Percentiles rank a stretch among this genome's conserved stretches.
Evolutionary conservation across 2,113 vertebrate genomes (phyloP).

Genomic region (Heterochromis multidens): DNA sequence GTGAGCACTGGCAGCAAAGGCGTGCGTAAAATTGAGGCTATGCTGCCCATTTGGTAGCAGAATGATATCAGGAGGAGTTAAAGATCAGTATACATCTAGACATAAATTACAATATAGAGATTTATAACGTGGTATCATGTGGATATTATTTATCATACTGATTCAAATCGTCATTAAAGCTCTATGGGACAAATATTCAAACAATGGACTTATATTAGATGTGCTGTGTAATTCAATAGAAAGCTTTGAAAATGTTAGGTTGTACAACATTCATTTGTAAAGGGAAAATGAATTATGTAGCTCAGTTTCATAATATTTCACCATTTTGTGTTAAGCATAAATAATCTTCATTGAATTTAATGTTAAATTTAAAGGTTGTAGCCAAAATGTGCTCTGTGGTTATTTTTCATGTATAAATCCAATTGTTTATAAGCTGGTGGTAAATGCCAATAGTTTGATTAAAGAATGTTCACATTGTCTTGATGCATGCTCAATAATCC

Average conservation of each 20-base stretch:
- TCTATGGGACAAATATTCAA: too few species aligned
- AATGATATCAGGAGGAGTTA: background rate
- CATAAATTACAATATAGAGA: background rate
- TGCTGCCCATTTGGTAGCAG: background rate
- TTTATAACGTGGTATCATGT: background rate
- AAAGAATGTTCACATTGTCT: too few species aligned
- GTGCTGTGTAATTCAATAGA: background rate
- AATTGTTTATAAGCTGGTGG: accelerated
- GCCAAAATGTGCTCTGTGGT: background rate
- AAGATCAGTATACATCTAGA: background rate
- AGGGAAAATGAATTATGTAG: background rate
- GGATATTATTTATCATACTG: background rate
- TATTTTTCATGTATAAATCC: background rate
- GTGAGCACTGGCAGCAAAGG: background rate
- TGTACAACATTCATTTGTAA: background rate
- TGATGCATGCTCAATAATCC: too few species aligned
- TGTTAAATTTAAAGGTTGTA: too few species aligned
- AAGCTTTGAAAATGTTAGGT: background rate
- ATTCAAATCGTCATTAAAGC: too few species aligned
- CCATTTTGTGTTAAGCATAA: background rate
- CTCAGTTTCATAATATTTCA: background rate
- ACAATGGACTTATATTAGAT: background rate
- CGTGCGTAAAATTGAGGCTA: background rate
- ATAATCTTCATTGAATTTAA: background rate
- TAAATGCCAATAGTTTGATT: background rate